A percentile compares a stretch with the other conserved stretches of the same genome.
phyloP scores from a whole-genome alignment of 1,140 invertebrate species.

The Xylocopa sonorina region DNA sequence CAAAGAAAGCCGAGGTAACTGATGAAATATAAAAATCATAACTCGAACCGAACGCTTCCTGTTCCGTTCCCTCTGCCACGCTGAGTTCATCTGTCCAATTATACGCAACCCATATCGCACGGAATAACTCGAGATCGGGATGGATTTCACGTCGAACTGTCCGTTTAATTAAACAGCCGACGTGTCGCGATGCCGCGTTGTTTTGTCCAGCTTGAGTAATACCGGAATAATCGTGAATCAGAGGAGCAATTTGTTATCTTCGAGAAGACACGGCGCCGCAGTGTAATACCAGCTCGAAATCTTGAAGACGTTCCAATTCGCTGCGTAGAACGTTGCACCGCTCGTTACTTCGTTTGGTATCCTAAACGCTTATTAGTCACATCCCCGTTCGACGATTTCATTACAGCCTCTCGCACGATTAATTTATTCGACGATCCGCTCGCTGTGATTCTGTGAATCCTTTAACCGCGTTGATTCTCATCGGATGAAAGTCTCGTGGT shows the following conservation, averaged over 20 bases:
- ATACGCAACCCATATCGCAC: background rate
- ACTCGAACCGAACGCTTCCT: background rate
- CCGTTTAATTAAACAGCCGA: constrained; percentile 14
- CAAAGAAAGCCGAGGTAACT: background rate
- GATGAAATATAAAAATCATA: background rate
- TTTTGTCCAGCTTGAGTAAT: constrained; percentile 42
- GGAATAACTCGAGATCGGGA: background rate
- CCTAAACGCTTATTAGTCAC: constrained; percentile 47
- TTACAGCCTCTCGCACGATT: constrained; percentile 6
- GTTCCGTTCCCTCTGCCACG: background rate
- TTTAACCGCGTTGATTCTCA: background rate
- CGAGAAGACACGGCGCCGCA: constrained; percentile 34
- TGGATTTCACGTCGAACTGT: background rate
- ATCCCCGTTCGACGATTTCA: constrained; percentile 19
- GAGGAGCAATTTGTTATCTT: constrained; percentile 49
- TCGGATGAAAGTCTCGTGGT: background rate
- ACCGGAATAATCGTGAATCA: constrained; percentile 49
- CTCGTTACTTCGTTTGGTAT: constrained; percentile 35
- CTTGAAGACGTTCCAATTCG: constrained; percentile 54
- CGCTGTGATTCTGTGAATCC: background rate
- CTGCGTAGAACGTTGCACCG: constrained; percentile 29
- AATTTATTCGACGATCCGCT: constrained; percentile 1
- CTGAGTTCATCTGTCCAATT: background rate
- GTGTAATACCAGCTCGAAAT: constrained; percentile 48
- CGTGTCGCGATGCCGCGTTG: background rate